These are phyloP conservation scores for Synodontis membranacea DNA, from an alignment of 2,113 vertebrate species.

Conservation along the genomic window DNA sequence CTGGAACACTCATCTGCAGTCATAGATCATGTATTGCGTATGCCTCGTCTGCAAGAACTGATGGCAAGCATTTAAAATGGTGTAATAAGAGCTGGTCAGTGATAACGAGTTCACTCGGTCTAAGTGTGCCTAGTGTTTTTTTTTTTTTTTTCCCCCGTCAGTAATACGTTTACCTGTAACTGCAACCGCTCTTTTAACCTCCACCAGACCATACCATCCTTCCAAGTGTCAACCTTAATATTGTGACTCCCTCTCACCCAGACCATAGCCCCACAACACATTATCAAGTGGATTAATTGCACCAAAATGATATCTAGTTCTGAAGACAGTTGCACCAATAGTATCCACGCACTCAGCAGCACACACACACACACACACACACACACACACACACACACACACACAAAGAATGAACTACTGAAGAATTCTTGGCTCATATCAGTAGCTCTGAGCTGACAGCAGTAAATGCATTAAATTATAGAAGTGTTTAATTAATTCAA, in stretches of 20 bases:
- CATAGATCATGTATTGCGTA: background rate
- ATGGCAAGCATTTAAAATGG: background rate
- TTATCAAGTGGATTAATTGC: background rate
- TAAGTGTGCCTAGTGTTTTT: background rate
- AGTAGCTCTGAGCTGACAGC: background rate
- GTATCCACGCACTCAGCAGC: background rate
- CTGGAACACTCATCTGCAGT: background rate
- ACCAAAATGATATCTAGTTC: background rate
- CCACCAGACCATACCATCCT: background rate
- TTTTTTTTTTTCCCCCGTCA: too few species aligned
- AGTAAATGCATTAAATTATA: background rate
- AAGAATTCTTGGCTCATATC: background rate
- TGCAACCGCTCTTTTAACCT: background rate
- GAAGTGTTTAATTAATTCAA: background rate
- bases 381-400: background rate
- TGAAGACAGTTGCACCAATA: background rate
- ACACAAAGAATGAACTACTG: background rate
- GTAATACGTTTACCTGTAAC: background rate
- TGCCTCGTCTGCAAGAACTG: background rate
- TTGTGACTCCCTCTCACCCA: background rate
- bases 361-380: background rate
- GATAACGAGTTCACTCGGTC: too few species aligned
- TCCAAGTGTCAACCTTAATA: background rate
- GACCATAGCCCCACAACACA: background rate
- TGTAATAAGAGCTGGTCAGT: background rate